Percentiles rank a stretch among this genome's conserved stretches.
Evolutionary conservation across 2,888 invertebrate genomes (phyloP).

Genomic region (Drosophila emarginata): DNA sequence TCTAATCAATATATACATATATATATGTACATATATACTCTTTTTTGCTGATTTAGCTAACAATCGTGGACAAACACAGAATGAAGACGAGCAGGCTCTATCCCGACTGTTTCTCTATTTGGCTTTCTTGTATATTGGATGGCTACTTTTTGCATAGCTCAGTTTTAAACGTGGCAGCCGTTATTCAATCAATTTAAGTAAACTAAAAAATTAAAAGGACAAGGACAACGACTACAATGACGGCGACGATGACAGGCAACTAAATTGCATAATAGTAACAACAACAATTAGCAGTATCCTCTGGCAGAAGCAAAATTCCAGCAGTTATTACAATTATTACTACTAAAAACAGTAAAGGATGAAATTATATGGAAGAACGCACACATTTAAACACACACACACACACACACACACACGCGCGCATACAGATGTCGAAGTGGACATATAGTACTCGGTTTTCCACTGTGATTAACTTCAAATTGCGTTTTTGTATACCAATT

Average conservation of each 20-base stretch:
- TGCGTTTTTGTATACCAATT: background rate
- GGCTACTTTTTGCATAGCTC: slow-evolving; percentile 93
- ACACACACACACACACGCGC: background rate
- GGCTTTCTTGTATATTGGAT: slow-evolving; percentile 94
- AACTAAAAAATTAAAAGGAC: background rate
- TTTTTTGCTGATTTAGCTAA: slow-evolving; percentile 55
- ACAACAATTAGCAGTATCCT: background rate
- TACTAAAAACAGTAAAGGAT: background rate
- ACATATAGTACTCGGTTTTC: background rate
- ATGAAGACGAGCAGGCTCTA: slow-evolving; percentile 94
- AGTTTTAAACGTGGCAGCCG: background rate
- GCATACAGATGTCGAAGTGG: background rate
- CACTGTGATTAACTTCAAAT: background rate
- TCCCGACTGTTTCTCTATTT: slow-evolving; percentile 97
- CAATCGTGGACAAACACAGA: slow-evolving; percentile 91
- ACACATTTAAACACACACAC: background rate
- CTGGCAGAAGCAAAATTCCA: background rate
- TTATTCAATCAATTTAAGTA: slow-evolving; percentile 4
- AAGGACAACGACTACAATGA: background rate
- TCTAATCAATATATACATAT: background rate
- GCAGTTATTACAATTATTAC: slow-evolving; percentile 1
- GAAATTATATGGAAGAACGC: background rate
- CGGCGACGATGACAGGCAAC: background rate
- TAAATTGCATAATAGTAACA: background rate
- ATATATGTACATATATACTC: too few relatives aligned